Evolutionary conservation across 2,797 vertebrate genomes (phyloP).

Genomic region (Chiroxiphia lanceolata): DNA sequence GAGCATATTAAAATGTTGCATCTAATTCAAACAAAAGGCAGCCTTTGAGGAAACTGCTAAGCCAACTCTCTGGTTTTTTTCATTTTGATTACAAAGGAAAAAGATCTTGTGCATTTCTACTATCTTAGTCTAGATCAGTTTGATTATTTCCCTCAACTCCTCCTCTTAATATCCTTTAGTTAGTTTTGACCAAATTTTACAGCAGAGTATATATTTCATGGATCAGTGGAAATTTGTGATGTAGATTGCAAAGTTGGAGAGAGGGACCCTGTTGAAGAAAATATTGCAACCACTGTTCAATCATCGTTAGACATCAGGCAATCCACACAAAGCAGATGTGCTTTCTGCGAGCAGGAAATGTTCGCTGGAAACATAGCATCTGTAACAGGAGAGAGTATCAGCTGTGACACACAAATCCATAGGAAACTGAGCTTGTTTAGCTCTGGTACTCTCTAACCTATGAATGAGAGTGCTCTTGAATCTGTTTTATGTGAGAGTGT

Average conservation of each 20-base stretch:
- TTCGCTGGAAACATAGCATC: accelerated
- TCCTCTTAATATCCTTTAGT: not conserved
- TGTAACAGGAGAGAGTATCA: not conserved
- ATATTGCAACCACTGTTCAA: not conserved
- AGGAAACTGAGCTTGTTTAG: not conserved
- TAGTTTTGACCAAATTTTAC: not conserved
- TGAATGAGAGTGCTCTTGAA: not conserved
- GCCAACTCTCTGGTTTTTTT: not conserved
- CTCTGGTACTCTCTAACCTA: not conserved
- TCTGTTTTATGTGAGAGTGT: not conserved
- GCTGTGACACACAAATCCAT: not conserved
- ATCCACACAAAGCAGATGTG: not conserved
- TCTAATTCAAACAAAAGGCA: not conserved
- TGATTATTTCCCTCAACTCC: not conserved
- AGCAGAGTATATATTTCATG: not conserved
- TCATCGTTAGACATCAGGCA: not conserved
- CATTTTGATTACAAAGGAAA: not conserved
- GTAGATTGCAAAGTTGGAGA: not conserved
- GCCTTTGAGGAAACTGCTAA: not conserved
- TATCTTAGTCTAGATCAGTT: not conserved
- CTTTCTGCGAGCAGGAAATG: not conserved
- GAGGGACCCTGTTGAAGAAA: not conserved
- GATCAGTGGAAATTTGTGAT: not conserved
- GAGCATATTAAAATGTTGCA: not conserved
- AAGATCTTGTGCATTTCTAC: not conserved